phyloP scores from a whole-genome alignment of 2,113 vertebrate species.

The Loxodonta africana region DNA sequence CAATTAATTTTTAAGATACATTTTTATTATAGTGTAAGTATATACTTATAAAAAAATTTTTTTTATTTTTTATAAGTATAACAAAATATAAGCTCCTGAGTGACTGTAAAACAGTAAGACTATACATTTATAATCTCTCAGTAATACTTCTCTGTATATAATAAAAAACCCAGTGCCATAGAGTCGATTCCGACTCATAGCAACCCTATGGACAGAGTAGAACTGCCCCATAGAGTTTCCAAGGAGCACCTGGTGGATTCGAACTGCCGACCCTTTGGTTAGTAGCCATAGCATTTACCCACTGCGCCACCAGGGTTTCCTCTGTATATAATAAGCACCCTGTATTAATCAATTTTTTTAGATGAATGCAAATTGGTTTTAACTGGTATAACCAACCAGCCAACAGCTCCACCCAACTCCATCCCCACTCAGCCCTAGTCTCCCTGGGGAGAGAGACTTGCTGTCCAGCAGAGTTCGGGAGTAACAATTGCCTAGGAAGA shows the following conservation, averaged over 20 bases:
- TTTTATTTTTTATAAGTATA: neutral
- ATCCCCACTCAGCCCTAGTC: neutral
- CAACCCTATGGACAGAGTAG: too few species aligned
- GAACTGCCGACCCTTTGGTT: too few species aligned
- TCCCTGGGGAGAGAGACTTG: neutral
- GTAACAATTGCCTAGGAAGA: neutral
- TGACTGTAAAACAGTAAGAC: neutral
- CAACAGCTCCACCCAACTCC: neutral
- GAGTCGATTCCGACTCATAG: too few species aligned
- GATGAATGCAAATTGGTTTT: constrained; percentile 43
- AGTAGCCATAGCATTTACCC: too few species aligned
- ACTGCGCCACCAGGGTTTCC: too few species aligned
- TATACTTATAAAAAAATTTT: neutral
- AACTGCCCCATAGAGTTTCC: too few species aligned
- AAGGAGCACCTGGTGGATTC: too few species aligned
- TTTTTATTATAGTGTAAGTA: neutral
- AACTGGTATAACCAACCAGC: constrained; percentile 34
- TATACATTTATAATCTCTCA: neutral
- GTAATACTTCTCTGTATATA: constrained; percentile 11
- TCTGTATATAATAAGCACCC: constrained; percentile 4
- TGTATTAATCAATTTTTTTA: constrained; percentile 53
- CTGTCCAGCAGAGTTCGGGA: neutral
- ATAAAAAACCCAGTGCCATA: neutral
- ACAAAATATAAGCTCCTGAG: neutral
- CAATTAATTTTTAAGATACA: neutral